Evolutionary conservation across 2,888 invertebrate genomes (phyloP), one percentile per base, ranked within the genome.

Genomic region (Melieria picta): DNA sequence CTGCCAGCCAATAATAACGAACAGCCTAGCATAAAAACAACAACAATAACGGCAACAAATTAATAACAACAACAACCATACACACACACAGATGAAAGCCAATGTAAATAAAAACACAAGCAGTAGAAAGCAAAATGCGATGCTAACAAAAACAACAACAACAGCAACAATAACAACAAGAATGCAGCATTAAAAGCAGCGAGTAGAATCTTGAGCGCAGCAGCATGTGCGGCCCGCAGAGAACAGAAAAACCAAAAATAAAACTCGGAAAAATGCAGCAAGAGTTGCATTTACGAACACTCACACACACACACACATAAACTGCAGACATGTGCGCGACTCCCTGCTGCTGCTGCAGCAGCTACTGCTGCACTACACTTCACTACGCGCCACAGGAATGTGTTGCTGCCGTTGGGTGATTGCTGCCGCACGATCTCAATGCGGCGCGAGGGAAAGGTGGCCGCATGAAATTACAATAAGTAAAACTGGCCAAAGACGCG

Each of bases 21-120:
- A 30, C 30, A 16, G 57, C 57, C 6, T 52, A n/a, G 63, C 69
- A 57, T 56, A 50, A 46, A 57, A 55, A 30, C 10, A 56, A 43
- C 42, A 56, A 30, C 30, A 55, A 55, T 13, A 64, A 10, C 42
- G 30, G 43, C 50, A 52, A 42, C 16, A 69, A 63, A 56, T 11
- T 30, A 56, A 16, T 46, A 57, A 47, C 45, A 1, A 66, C 47
- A 47, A 16, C 13, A 57, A 16, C 30, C n/a, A 57, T 4, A 57
- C 30, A 30, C 30, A 30, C 30, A 30, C 30, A 30, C 30, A 30
- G 30, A 30, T 30, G 30, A 30, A 47, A 2, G 58, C 30, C 30
- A 30, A 30, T 30, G 30, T 30, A 30, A 30, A 30, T 30, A 30
- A 30, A 30, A 30, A 30, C 30, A 30, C 30, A 30, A 30, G 30